These are phyloP conservation scores for Hypsopygia costalis DNA, from an alignment of 2,888 invertebrate species.

Conservation along the genomic window DNA sequence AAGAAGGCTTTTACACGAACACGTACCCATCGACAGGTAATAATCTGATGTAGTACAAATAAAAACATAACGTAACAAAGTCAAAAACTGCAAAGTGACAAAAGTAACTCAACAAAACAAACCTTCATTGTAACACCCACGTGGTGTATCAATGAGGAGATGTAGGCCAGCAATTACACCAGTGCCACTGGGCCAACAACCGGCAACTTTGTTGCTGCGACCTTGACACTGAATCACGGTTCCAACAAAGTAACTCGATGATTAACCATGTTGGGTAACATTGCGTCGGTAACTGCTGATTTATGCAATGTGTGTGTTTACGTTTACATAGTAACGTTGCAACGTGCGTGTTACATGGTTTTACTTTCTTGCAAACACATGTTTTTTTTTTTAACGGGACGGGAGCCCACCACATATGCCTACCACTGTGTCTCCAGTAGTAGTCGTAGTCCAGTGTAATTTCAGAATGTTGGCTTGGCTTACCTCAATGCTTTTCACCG, in stretches of 20 bases:
- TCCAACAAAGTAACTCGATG: background rate
- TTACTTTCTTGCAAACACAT: background rate
- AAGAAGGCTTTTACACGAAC: no score
- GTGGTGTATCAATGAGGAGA: background rate
- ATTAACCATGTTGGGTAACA: constrained; percentile 1
- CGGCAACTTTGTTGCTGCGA: background rate
- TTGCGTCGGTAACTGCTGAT: background rate
- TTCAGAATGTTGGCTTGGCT: no score
- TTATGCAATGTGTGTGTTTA: background rate
- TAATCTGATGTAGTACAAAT: no score
- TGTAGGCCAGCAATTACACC: background rate
- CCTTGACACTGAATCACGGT: constrained; percentile 1
- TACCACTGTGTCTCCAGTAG: no score
- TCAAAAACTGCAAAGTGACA: no score
- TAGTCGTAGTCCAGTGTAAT: no score
- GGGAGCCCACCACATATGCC: no score
- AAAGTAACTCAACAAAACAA: no score
- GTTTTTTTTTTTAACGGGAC: no score
- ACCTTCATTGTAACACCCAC: background rate
- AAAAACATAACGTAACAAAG: no score
- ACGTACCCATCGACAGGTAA: no score
- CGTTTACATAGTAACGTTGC: background rate
- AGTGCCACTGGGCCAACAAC: background rate
- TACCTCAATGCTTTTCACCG: no score
- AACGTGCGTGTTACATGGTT: background rate